Base-by-base conservation (phyloP, 2,888 invertebrate species). In the Drosophila macrospina region DNA sequence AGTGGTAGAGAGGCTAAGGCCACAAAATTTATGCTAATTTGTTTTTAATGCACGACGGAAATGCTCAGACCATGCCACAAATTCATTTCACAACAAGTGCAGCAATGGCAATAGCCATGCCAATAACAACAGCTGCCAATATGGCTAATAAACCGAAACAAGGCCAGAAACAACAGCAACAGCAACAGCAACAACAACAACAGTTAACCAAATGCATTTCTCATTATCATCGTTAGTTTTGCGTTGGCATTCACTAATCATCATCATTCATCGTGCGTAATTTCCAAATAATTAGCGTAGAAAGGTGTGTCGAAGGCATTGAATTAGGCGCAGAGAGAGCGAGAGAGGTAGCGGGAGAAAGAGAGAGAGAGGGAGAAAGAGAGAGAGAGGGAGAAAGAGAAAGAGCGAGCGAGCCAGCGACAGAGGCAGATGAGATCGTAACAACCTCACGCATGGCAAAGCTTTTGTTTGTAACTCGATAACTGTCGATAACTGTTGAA, bases 21-120 rank as follows among this genome's bases (percentile, higher is more conserved):
- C 52, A 54, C 61, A 52, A 78, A 66, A 68, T 74, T 57, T 71
- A 69, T 78, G 81, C 63, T 84, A 74, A 84, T 84, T 88, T 76
- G 67, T 69, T 86, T 86, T 78, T 74, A 74, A 86, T 73, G 81
- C 68, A 51, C 55, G 61, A 57, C 55, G 59, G 47, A 52, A 50
- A 57, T 48, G 15, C n/a, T 11, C 28, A 37, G 24, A 16, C 20
- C 36, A 13, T 2, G 28, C 28, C 45, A 42, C 36, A 28, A 54
- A 32, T 30, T 30, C 52, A 41, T 41, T 48, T 34, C n/a, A 41
- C 15, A 50, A 36, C 50, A 50, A 47, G 15, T 15, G 11, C 15
- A 45, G 5, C 20, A 36, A 20, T 5, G 13, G 0, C 15, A 37
- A 26, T 26, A 15, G 13, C 15, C n/a, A 7, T 13, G 28, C n/a